A percentile compares a stretch with the other conserved stretches of the same genome.
Evolutionary conservation across 2,888 invertebrate species (phyloP).

Genomic region (Xiphydria camelus): DNA sequence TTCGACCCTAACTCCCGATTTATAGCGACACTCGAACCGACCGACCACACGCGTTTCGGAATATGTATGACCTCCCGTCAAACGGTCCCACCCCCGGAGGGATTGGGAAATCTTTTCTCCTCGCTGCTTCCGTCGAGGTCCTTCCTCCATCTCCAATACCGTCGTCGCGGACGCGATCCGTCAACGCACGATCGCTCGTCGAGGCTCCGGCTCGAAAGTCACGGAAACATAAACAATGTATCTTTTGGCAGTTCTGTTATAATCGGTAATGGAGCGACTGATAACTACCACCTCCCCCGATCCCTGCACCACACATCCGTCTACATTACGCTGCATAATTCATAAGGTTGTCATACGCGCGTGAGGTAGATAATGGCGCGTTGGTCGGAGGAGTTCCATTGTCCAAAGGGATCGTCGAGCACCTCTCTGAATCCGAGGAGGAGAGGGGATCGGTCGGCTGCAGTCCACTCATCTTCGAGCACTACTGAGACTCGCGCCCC

Average conservation of each 20-base stretch:
- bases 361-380: slow-evolving; percentile 53
- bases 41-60: too few species aligned
- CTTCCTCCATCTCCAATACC: too few species aligned
- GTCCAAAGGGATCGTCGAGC: slow-evolving; percentile 35
- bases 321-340: slow-evolving; percentile 56
- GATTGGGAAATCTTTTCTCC: too few species aligned
- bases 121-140: too few species aligned
- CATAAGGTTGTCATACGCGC: slow-evolving; percentile 54
- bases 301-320: slow-evolving; percentile 42
- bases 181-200: too few species aligned
- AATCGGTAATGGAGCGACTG: slow-evolving; percentile 40
- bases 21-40: too few species aligned
- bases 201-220: slow-evolving; percentile 32
- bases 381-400: slow-evolving; percentile 45
- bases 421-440: slow-evolving; percentile 39
- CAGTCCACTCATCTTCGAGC: background rate
- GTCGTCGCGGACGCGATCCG: too few species aligned
- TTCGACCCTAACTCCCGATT: too few species aligned
- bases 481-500: background rate
- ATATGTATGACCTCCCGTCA: too few species aligned
- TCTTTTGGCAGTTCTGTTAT: background rate
- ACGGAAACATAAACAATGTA: slow-evolving; percentile 23
- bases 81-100: too few species aligned
- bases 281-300: background rate
- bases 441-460: background rate